These are phyloP conservation scores for Cylindroiulus punctatus DNA, from an alignment of 2,888 invertebrate genomes.

Conservation along the genomic window DNA sequence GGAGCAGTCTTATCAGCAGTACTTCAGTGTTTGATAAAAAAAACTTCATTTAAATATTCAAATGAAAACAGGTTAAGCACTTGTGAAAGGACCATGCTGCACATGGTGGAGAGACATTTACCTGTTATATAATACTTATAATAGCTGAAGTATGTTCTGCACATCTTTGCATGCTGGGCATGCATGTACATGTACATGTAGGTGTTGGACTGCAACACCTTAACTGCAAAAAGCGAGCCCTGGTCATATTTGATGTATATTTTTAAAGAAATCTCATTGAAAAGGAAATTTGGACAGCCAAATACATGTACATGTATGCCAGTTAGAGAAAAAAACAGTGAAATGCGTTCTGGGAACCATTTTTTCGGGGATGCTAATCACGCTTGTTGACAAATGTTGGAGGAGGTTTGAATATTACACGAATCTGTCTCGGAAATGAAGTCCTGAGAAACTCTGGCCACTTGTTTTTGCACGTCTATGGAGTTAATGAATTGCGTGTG, in stretches of 20 bases:
- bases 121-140: too few relatives aligned
- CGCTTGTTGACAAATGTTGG: neutral
- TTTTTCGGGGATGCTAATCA: neutral
- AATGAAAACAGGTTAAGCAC: too few relatives aligned
- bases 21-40: too few relatives aligned
- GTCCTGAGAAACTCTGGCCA: slow-evolving; percentile 4
- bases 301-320: too few relatives aligned
- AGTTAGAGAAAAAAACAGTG: neutral
- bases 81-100: too few relatives aligned
- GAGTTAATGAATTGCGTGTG: slow-evolving; percentile 18
- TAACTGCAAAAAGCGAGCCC: neutral
- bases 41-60: too few relatives aligned
- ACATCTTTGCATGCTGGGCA: too few relatives aligned
- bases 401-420: neutral
- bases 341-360: neutral
- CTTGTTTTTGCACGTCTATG: neutral
- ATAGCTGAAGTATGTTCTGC: too few relatives aligned
- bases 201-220: neutral
- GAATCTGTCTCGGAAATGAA: slow-evolving; percentile 3
- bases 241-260: neutral
- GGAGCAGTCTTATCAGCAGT: too few relatives aligned
- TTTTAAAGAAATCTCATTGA: neutral
- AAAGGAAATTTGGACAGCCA: neutral
- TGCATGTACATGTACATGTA: too few relatives aligned
- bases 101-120: too few relatives aligned